Percentiles rank a stretch among this genome's conserved stretches.
These are phyloP conservation scores for Etheostoma spectabile DNA, from an alignment of 2,113 vertebrate species.

Conservation along the genomic window DNA sequence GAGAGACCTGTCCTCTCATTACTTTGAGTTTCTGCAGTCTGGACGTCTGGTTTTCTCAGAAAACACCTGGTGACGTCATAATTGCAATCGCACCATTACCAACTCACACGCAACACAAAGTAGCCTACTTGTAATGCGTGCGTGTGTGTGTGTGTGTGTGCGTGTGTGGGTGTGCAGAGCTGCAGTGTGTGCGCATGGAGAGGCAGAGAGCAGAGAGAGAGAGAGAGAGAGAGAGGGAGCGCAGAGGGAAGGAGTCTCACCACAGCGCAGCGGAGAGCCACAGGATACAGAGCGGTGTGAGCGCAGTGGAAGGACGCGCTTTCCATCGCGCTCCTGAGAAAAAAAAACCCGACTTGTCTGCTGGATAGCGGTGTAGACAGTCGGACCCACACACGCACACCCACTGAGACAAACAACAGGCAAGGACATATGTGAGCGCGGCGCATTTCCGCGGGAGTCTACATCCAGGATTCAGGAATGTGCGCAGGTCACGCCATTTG, in stretches of 20 bases:
- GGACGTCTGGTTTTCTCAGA: conserved; percentile 10
- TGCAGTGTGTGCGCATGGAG: conserved; percentile 41
- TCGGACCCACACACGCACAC: neutral
- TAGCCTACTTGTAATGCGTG: neutral
- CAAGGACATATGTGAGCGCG: neutral
- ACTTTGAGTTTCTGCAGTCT: conserved; percentile 3
- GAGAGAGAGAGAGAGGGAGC: conserved; percentile 18
- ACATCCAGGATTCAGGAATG: conserved; percentile 16
- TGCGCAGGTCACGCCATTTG: conserved; percentile 44
- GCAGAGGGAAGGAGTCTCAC: conserved; percentile 25
- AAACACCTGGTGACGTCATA: conserved; percentile 74
- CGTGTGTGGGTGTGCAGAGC: conserved; percentile 24
- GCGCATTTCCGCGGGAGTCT: conserved; percentile 1
- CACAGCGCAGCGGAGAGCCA: conserved; percentile 43
- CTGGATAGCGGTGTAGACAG: conserved; percentile 8
- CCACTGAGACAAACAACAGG: conserved; percentile 3
- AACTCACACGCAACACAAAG: conserved; percentile 4
- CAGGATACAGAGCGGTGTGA: conserved; percentile 28
- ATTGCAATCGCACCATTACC: conserved; percentile 7
- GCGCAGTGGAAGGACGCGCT: conserved; percentile 49
- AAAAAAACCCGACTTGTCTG: conserved; percentile 7
- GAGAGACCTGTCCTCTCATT: neutral
- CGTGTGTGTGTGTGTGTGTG: conserved; percentile 13
- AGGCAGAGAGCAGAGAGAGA: neutral
- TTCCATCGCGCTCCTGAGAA: conserved; percentile 23